A percentile compares a stretch with the other conserved stretches of the same genome.
These are phyloP conservation scores for Boleophthalmus pectinirostris DNA, from an alignment of 2,113 vertebrate species.

Conservation along the genomic window DNA sequence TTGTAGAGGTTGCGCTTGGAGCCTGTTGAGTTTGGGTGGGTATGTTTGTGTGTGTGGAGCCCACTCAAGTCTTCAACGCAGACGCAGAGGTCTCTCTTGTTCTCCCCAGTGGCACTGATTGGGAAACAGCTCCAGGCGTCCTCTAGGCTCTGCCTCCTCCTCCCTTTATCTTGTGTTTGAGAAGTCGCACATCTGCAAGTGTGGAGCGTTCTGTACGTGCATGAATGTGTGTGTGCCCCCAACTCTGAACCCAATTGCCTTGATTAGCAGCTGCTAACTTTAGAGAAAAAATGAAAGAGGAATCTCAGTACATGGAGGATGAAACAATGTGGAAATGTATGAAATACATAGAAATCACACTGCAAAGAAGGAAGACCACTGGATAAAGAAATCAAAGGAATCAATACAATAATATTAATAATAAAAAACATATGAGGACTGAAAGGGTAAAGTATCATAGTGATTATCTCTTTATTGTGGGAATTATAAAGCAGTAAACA, in stretches of 20 bases:
- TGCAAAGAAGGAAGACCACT: neutral
- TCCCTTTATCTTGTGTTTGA: slow-evolving; percentile 37
- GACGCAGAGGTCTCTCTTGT: slow-evolving; percentile 61
- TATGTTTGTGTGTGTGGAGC: slow-evolving; percentile 38
- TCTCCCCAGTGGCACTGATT: slow-evolving; percentile 64
- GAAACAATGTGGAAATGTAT: slow-evolving; percentile 3
- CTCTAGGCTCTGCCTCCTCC: slow-evolving; percentile 49
- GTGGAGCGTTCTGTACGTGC: neutral
- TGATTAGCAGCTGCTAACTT: slow-evolving; percentile 59
- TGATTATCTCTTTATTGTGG: too few species aligned
- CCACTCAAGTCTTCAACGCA: slow-evolving; percentile 55
- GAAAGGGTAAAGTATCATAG: neutral
- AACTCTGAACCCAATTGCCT: slow-evolving; percentile 25
- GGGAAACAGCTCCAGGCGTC: slow-evolving; percentile 70
- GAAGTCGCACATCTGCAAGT: neutral
- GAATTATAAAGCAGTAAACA: too few species aligned
- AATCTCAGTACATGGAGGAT: slow-evolving; percentile 12
- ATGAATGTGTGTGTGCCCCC: slow-evolving; percentile 7
- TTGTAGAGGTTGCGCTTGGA: slow-evolving; percentile 41
- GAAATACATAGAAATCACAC: slow-evolving; percentile 13
- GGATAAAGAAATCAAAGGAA: neutral
- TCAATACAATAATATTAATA: neutral
- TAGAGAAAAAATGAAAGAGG: neutral
- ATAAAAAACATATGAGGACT: neutral
- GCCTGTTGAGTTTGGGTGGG: slow-evolving; percentile 16